phyloP scores from a whole-genome alignment of 1,140 invertebrate genomes.

The Drosophila mauritiana region DNA sequence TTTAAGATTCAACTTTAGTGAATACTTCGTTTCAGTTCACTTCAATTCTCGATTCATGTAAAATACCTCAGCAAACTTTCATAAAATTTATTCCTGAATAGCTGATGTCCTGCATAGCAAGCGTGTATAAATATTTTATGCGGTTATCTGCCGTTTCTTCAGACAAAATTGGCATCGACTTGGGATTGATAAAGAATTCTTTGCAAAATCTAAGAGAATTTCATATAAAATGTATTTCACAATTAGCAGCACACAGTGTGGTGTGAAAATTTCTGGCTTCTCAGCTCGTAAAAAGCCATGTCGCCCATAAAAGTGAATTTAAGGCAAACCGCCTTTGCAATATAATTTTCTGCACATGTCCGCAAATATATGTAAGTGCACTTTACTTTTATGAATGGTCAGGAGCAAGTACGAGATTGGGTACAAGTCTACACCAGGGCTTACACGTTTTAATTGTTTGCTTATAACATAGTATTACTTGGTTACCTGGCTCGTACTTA shows the following conservation, averaged over 20 bases:
- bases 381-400: background rate
- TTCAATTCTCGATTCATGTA: conserved; percentile 23
- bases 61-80: conserved; percentile 16
- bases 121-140: conserved; percentile 34
- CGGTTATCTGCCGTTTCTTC: no score
- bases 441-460: background rate
- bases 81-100: conserved; percentile 34
- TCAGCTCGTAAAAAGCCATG: background rate
- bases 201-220: background rate
- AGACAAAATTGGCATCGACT: conserved; percentile 12
- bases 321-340: background rate
- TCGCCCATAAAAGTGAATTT: background rate
- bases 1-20: conserved; percentile 1
- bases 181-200: conserved; percentile 4
- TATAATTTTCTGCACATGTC: background rate
- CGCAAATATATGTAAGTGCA: background rate
- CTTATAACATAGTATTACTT: background rate
- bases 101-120: conserved; percentile 24
- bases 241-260: conserved; percentile 13
- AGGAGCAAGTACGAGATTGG: background rate
- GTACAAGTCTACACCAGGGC: no score
- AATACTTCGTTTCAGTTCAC: background rate
- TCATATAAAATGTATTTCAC: conserved; percentile 22
- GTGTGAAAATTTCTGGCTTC: conserved; percentile 12
- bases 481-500: background rate